Percentiles rank a stretch among this genome's conserved stretches.
These are phyloP conservation scores for Pegoplata infirma DNA, from an alignment of 2,888 invertebrate species.

Conservation along the genomic window DNA sequence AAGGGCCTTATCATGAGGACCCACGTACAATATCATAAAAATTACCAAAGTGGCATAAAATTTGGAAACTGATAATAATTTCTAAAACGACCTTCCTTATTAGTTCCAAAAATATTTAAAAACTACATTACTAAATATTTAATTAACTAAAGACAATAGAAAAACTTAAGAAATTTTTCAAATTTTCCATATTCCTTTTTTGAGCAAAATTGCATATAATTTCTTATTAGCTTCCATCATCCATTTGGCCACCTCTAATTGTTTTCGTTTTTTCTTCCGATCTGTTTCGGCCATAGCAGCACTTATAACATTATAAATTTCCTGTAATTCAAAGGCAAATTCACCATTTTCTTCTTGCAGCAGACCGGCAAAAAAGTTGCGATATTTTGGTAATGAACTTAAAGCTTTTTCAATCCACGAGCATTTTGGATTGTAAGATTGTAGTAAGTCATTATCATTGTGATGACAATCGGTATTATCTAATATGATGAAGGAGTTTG, in stretches of 20 bases:
- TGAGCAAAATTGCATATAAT: constrained; percentile 61
- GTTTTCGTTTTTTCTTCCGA: constrained; percentile 57
- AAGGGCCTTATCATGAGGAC: too few relatives aligned
- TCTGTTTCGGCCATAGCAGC: constrained; percentile 62
- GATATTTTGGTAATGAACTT: constrained; percentile 64
- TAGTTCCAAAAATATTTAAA: background rate
- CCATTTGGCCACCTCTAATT: constrained; percentile 64
- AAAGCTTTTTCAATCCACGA: constrained; percentile 61
- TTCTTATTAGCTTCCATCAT: constrained; percentile 64
- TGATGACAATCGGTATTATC: constrained; percentile 57
- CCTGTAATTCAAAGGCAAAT: constrained; percentile 65
- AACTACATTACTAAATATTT: background rate
- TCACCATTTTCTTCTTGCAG: constrained; percentile 65
- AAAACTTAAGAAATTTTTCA: constrained; percentile 28
- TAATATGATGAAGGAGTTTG: constrained; percentile 58
- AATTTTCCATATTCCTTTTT: constrained; percentile 63
- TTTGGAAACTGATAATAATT: too few relatives aligned
- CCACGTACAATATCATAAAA: too few relatives aligned
- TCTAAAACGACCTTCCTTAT: too few relatives aligned
- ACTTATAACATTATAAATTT: constrained; percentile 64
- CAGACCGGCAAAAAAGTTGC: constrained; percentile 65
- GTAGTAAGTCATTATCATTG: constrained; percentile 57
- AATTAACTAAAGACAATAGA: background rate
- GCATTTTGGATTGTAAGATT: constrained; percentile 55
- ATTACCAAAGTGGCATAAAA: too few relatives aligned